Percentiles rank a stretch among this genome's conserved stretches.
Evolutionary conservation across 2,113 vertebrate species (phyloP).

Genomic region (Thinocorus orbignyianus): DNA sequence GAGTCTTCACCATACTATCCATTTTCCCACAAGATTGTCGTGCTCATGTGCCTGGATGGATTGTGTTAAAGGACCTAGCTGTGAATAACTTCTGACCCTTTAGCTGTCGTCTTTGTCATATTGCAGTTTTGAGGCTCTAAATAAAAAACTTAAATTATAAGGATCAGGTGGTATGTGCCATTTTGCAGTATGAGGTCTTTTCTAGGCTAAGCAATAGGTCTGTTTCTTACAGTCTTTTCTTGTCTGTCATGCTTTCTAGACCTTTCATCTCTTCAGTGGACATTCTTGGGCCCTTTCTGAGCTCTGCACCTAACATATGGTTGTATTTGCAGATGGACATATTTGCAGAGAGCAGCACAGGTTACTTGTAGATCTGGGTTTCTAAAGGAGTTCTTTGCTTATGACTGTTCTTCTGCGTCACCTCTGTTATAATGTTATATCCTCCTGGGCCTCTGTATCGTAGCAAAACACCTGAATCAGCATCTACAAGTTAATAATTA

Average conservation of each 20-base stretch:
- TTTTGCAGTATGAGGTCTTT: not conserved
- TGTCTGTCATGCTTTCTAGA: not conserved
- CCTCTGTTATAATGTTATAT: not conserved
- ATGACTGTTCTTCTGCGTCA: not conserved
- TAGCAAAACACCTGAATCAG: not conserved
- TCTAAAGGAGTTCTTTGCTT: not conserved
- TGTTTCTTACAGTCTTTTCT: not conserved
- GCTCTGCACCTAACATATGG: not conserved
- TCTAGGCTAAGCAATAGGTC: not conserved
- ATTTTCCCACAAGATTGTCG: not conserved
- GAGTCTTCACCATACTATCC: not conserved
- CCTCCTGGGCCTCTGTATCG: not conserved
- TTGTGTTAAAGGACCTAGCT: not conserved
- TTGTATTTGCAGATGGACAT: no score
- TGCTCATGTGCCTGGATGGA: not conserved
- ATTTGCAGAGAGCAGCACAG: not conserved
- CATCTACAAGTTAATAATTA: not conserved
- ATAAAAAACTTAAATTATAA: not conserved
- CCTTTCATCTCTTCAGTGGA: not conserved
- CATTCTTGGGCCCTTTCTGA: not conserved
- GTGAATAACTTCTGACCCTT: not conserved
- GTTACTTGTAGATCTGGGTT: not conserved
- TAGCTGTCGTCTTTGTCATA: not conserved
- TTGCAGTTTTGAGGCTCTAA: not conserved
- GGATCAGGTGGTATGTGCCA: not conserved